A percentile compares a stretch with the other conserved stretches of the same genome.
Conservation (phyloP, 2,888 invertebrate species). For the Trissoscelio sp. region DNA sequence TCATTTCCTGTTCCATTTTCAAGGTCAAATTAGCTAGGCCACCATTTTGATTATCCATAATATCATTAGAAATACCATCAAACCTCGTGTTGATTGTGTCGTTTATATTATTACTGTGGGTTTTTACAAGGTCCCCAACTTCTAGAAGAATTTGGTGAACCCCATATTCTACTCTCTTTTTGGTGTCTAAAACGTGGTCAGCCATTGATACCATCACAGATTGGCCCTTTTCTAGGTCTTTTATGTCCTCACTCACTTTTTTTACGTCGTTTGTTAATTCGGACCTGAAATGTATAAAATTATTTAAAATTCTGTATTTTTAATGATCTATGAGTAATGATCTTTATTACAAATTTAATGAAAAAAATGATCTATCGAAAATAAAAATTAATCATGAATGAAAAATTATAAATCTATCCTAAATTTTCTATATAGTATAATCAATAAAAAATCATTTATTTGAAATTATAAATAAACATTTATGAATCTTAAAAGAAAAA, state of each 20-base stretch:
- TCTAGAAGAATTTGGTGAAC: conserved; percentile 92
- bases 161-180: conserved; percentile 92
- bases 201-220: conserved; percentile 92
- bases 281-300: conserved; percentile 71
- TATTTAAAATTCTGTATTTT: too few relatives aligned
- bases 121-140: conserved; percentile 88
- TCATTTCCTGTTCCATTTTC: conserved; percentile 91
- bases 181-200: conserved; percentile 93
- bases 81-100: conserved; percentile 88
- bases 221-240: conserved; percentile 89
- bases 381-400: too few relatives aligned
- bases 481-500: too few relatives aligned
- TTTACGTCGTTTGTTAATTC: conserved; percentile 78
- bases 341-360: too few relatives aligned
- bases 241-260: conserved; percentile 78
- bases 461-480: too few relatives aligned
- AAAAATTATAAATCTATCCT: too few relatives aligned
- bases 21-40: conserved; percentile 89
- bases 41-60: conserved; percentile 89
- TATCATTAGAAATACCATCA: conserved; percentile 88
- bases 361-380: too few relatives aligned
- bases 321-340: too few relatives aligned
- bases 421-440: too few relatives aligned
- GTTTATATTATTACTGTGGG: conserved; percentile 87
- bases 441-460: too few relatives aligned